Base-by-base conservation (phyloP, 2,113 vertebrate genomes). In the Odontesthes bonariensis region DNA sequence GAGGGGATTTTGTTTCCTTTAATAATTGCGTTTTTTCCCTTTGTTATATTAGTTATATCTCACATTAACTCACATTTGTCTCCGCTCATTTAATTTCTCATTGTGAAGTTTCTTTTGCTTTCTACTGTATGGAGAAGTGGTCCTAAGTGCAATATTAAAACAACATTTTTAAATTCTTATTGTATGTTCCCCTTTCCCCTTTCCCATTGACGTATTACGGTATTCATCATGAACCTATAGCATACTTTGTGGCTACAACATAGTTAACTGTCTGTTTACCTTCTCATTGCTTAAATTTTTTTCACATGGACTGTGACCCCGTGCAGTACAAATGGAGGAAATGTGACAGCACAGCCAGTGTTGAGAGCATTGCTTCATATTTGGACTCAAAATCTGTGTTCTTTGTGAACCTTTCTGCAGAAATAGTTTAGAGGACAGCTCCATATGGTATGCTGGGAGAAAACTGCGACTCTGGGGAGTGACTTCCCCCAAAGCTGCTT, bases 371-470 rank as follows among this genome's bases (percentile, higher is more conserved):
- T 23, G 52, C 58, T 66, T 31, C 52, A 54, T 55, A 58, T 59
- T 31, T 52, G 27, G 14, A 52, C 42, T 38, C 40, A 16, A 14
- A 10, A 11, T 0, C 61, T 64, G 52, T 42, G 49, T 63, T 46
- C n/a, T 49, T 11, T 52, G 44, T 59, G 75, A 73, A 55, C 22
- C 17, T 13, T 16, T 44, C 73, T 79, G 53, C 44, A 67, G 69
- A 67, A 70, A 74, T n/a, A 51, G 10, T 55, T 77, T 47, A 5
- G 19, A 49, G 55, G 22, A n/a, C 19, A 78, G 23, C 65, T 55
- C 23, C n/a, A 46, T 61, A 23, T 47, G 23, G 38, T 32, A 56
- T 71, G 38, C 59, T 75, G 22, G 23, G 31, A 61, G 82, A 83
- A 73, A 54, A 61, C n/a, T 8, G 32, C 10, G 9, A 35, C 6